A percentile compares a stretch with the other conserved stretches of the same genome.
Conservation (phyloP, 2,113 vertebrate genomes). For the Ursus arctos region DNA sequence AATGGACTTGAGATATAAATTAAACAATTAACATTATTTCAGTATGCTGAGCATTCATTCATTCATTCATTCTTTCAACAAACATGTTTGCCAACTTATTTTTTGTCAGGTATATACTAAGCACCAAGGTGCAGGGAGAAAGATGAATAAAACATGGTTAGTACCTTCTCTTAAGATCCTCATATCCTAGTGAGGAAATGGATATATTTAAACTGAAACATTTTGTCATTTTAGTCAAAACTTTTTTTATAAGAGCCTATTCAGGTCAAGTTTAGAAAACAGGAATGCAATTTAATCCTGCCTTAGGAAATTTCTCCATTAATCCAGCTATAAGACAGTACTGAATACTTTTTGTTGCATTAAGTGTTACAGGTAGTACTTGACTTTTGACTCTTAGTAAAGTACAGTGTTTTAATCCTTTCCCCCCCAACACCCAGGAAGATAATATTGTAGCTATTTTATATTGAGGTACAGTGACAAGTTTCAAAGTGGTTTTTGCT, state of each 20-base stretch:
- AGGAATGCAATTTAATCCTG: not conserved
- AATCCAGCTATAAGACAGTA: not conserved
- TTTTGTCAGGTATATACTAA: not conserved
- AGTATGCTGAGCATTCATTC: not conserved
- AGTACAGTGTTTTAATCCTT: not conserved
- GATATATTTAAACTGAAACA: conserved; percentile 40
- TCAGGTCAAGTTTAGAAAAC: conserved; percentile 33
- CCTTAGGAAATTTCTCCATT: not conserved
- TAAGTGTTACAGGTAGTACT: not conserved
- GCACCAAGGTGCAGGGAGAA: not conserved
- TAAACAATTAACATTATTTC: conserved; percentile 45
- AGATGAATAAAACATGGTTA: not conserved
- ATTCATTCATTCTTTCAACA: not conserved
- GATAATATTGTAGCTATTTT: conserved; percentile 23
- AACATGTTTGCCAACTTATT: conserved; percentile 30
- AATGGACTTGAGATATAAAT: conserved; percentile 34
- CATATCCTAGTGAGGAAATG: not conserved
- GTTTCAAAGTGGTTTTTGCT: not conserved
- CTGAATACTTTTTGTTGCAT: conserved; percentile 10
- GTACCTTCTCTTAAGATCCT: conserved; percentile 25
- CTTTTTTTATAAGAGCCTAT: not conserved
- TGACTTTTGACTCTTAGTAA: conserved; percentile 20
- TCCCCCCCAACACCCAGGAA: not conserved
- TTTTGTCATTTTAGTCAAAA: conserved; percentile 25
- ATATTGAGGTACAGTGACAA: not conserved